These are phyloP conservation scores for Pyrgilauda ruficollis DNA, from an alignment of 2,113 vertebrate genomes.

Conservation along the genomic window DNA sequence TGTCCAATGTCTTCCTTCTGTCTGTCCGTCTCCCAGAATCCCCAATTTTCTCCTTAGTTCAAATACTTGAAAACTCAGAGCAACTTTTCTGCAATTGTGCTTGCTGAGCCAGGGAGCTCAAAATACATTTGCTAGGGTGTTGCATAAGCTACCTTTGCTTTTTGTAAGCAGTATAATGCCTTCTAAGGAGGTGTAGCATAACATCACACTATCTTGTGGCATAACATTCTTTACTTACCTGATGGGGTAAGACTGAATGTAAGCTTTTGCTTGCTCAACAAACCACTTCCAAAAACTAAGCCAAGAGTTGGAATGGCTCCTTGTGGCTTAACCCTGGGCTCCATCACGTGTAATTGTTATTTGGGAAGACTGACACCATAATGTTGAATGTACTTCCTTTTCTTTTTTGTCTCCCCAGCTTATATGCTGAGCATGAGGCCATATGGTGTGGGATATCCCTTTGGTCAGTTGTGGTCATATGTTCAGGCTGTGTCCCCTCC, in stretches of 20 bases:
- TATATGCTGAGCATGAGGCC: neutral
- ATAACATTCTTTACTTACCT: neutral
- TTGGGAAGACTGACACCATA: neutral
- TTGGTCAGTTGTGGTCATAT: neutral
- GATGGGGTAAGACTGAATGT: neutral
- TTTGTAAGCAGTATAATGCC: neutral
- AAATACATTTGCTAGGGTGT: neutral
- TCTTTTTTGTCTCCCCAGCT: neutral
- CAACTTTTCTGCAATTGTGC: neutral
- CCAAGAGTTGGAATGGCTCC: neutral
- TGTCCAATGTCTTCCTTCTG: neutral
- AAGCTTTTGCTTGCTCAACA: neutral
- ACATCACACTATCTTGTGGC: neutral
- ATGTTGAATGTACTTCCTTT: fast-evolving
- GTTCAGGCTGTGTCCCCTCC: neutral
- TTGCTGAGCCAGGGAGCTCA: neutral
- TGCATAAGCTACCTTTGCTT: neutral
- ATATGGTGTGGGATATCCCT: neutral
- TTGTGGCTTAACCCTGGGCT: neutral
- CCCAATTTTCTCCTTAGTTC: neutral
- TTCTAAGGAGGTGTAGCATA: neutral
- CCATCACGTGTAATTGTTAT: fast-evolving
- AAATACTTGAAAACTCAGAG: neutral
- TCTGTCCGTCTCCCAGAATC: neutral
- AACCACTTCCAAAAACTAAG: neutral